phyloP scores from a whole-genome alignment of 2,888 invertebrate species.

The Leistus spinibarbis region DNA sequence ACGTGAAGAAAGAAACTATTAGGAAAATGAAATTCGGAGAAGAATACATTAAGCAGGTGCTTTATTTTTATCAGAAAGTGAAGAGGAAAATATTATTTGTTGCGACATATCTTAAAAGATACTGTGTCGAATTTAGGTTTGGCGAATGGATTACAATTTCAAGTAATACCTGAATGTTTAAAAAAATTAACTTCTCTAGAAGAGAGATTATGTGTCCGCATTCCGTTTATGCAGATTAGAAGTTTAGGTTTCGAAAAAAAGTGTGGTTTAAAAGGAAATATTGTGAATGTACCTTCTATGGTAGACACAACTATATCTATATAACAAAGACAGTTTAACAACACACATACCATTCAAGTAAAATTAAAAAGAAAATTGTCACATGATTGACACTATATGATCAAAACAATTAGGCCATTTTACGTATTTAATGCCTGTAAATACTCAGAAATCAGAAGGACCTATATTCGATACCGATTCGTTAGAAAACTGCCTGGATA shows the following conservation, averaged over 20 bases:
- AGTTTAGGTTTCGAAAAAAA: slow-evolving; percentile 42
- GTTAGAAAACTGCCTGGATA: not conserved
- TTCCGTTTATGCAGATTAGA: slow-evolving; percentile 42
- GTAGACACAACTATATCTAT: slow-evolving; percentile 40
- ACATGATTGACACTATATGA: slow-evolving; percentile 24
- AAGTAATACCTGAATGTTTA: too few relatives aligned
- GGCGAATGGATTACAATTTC: too few relatives aligned
- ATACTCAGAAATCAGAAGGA: slow-evolving; percentile 33
- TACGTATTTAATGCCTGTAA: slow-evolving; percentile 39
- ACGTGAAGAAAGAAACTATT: too few relatives aligned
- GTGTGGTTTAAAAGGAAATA: slow-evolving; percentile 41
- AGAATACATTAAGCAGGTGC: too few relatives aligned
- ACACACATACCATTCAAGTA: slow-evolving; percentile 42
- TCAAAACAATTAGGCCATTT: slow-evolving; percentile 42
- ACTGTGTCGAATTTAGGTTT: too few relatives aligned
- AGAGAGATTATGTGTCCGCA: too few relatives aligned
- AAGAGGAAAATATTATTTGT: too few relatives aligned
- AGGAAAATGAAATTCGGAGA: too few relatives aligned
- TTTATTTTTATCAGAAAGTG: too few relatives aligned
- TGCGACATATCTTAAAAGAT: too few relatives aligned
- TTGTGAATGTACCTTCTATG: slow-evolving; percentile 42
- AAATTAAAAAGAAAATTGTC: slow-evolving; percentile 36
- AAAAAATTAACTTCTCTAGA: too few relatives aligned
- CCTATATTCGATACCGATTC: not conserved
- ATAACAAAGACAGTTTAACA: slow-evolving; percentile 35